Conservation (phyloP, 2,113 vertebrate genomes). For the Syngnathoides biaculeatus region DNA sequence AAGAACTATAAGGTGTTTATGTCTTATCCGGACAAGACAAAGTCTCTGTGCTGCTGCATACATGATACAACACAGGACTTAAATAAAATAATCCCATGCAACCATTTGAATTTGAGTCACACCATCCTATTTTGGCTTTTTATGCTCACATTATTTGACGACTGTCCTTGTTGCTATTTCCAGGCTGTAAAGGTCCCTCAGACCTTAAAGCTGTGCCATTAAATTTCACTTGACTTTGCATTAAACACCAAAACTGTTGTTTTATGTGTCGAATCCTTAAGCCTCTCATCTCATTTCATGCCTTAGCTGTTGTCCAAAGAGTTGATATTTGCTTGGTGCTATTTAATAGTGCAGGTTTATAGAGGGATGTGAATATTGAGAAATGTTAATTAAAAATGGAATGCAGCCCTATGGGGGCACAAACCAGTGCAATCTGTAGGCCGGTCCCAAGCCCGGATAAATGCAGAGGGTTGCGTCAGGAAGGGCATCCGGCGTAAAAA, state of each 20-base stretch:
- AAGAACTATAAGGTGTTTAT: too few species aligned
- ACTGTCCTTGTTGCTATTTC: neutral
- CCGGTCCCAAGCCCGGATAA: too few species aligned
- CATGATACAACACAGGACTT: neutral
- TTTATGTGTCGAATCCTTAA: neutral
- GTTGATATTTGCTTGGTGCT: neutral
- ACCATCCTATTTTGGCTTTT: neutral
- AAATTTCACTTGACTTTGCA: neutral
- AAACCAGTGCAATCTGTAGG: too few species aligned
- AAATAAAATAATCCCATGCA: neutral
- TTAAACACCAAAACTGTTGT: neutral
- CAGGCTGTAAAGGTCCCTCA: neutral
- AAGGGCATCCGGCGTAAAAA: too few species aligned
- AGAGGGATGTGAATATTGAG: neutral
- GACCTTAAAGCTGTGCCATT: neutral
- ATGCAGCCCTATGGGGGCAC: too few species aligned
- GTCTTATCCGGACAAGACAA: neutral
- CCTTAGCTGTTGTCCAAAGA: neutral
- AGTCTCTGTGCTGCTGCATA: neutral
- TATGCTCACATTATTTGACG: neutral
- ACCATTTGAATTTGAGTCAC: neutral
- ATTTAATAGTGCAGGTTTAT: neutral
- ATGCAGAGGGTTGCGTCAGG: too few species aligned
- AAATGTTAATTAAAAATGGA: too few species aligned
- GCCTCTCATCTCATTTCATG: conserved; percentile 4